Conservation (phyloP, 1,140 invertebrate genomes). For the Sinella curviseta region DNA sequence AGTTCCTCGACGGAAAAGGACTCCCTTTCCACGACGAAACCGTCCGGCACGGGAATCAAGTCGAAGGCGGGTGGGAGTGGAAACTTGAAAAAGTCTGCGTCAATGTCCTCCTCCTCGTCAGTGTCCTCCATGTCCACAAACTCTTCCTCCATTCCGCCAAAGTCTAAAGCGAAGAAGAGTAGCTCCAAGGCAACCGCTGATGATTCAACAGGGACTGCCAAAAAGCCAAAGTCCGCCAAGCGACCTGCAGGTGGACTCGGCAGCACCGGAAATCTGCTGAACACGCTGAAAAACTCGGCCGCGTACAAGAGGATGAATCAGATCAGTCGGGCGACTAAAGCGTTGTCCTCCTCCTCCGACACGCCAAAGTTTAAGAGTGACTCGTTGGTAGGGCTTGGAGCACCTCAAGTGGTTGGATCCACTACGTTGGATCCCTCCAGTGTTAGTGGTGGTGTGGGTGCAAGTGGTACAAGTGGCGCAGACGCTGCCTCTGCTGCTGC, state of each 20-base stretch:
- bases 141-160: not conserved
- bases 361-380: not conserved
- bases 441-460: not conserved
- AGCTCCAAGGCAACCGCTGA: not conserved
- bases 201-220: not conserved
- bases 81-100: not conserved
- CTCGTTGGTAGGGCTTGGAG: not conserved
- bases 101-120: constrained; percentile 3
- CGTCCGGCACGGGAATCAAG: not conserved
- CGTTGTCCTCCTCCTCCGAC: not conserved
- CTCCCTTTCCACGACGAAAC: not conserved
- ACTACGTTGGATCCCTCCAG: too few relatives aligned
- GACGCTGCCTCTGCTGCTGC: not conserved
- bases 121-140: constrained; percentile 4
- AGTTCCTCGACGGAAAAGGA: not conserved
- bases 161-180: not conserved
- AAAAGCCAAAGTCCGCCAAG: not conserved
- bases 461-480: too few relatives aligned
- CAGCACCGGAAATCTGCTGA: not conserved
- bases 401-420: not conserved
- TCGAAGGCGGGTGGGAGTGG: too few relatives aligned
- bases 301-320: constrained; percentile 18
- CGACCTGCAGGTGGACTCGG: not conserved
- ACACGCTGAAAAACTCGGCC: constrained; percentile 4
- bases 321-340: constrained; percentile 3